These are phyloP conservation scores for Ctenosaura bakeri DNA, from an alignment of 2,797 vertebrate genomes.

Conservation along the genomic window DNA sequence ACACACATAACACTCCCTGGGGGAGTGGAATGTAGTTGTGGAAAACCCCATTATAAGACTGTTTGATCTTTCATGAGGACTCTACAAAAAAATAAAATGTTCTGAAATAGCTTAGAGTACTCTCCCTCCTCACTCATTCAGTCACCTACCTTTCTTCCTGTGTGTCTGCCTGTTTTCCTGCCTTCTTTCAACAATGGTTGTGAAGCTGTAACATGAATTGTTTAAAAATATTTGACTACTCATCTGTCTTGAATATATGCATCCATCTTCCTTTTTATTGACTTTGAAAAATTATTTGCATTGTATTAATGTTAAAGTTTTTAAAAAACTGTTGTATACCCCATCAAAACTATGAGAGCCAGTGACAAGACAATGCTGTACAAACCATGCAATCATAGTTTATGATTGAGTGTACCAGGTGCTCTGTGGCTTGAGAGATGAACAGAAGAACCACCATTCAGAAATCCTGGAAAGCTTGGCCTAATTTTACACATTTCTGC, in stretches of 20 bases:
- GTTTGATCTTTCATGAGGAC: not conserved
- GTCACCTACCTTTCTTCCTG: too few relatives aligned
- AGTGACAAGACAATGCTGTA: not conserved
- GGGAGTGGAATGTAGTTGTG: not conserved
- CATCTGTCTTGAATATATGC: not conserved
- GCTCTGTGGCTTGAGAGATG: not conserved
- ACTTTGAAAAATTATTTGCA: not conserved
- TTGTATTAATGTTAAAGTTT: not conserved
- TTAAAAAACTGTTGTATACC: not conserved
- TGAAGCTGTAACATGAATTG: not conserved
- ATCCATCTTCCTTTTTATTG: not conserved
- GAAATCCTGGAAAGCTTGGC: not conserved
- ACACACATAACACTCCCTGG: not conserved
- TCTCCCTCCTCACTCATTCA: too few relatives aligned
- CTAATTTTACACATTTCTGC: not conserved
- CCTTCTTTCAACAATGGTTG: not conserved
- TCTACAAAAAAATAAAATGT: not conserved
- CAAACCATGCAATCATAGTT: not conserved
- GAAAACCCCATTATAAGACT: not conserved
- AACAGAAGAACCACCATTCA: not conserved
- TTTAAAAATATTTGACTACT: not conserved
- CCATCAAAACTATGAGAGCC: not conserved
- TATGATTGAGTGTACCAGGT: not conserved
- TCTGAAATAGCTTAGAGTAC: not conserved
- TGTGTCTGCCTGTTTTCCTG: not conserved